Evolutionary conservation across 1,140 invertebrate genomes (phyloP).

Genomic region (Antheraea mylitta): DNA sequence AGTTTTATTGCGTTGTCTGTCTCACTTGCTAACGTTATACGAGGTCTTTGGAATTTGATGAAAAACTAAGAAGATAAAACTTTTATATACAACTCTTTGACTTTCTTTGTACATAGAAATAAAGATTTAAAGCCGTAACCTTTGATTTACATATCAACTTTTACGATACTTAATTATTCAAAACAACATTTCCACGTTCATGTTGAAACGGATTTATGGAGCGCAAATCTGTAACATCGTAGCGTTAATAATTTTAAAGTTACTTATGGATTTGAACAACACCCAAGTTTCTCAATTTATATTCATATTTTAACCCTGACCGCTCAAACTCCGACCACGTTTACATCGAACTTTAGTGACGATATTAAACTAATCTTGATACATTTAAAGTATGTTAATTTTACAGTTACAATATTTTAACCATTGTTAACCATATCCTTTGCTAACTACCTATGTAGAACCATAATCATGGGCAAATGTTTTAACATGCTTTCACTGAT

Average conservation of each 20-base stretch:
- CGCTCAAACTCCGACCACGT: constrained; percentile 44
- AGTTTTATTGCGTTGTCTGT: constrained; percentile 13
- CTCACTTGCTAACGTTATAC: background rate
- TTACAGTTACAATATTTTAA: constrained; percentile 5
- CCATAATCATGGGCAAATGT: no score
- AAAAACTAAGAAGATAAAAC: no score
- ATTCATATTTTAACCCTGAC: constrained; percentile 67
- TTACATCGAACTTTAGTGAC: constrained; percentile 47
- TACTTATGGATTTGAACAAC: constrained; percentile 51
- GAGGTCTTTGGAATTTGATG: background rate
- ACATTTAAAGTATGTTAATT: constrained; percentile 23
- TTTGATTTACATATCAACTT: background rate
- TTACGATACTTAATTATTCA: background rate
- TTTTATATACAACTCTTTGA: no score
- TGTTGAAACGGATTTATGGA: constrained; percentile 28
- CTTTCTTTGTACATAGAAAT: background rate
- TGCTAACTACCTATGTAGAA: no score
- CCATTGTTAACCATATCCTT: background rate
- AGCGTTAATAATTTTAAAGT: constrained; percentile 65
- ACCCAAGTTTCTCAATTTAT: constrained; percentile 69
- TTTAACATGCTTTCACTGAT: no score
- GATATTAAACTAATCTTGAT: constrained; percentile 14
- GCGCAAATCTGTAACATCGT: constrained; percentile 42
- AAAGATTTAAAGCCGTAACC: background rate
- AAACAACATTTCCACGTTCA: constrained; percentile 12